Evolutionary conservation across 2,797 vertebrate species (phyloP), one percentile per base, ranked within the genome.

Genomic region (Diceros bicornis): DNA sequence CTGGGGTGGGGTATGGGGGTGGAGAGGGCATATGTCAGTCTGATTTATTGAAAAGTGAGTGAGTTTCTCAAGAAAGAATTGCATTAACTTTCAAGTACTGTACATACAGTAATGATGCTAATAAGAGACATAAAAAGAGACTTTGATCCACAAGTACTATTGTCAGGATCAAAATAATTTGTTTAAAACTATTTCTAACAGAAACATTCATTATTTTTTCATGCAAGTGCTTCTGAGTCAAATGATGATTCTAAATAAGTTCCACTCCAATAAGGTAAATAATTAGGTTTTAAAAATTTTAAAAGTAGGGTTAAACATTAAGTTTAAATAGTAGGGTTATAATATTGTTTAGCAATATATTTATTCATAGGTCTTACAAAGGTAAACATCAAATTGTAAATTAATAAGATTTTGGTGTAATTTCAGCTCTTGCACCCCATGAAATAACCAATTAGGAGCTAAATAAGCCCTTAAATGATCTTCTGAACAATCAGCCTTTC

Each of bases 371-470:
- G 11, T 55, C 59, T 57, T 92, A 66, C 29, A 96, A 96, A 96
- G 34, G 37, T 89, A 89, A 93, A 41, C 50, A 89, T 83, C n/a
- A 88, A 37, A 85, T 85, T 89, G 37, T 64, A 96, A 79, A 82
- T 96, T 59, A 93, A 50, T 83, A 74, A 84, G 29, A 75, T 69
- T 81, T 81, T 85, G 59, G 6, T 86, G 2, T 86, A 47, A 92
- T 92, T 95, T 96, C 59, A 95, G 21, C 29, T 91, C 50, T n/a
- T 52, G 79, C 0, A 52, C 11, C 34, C 68, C 32, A 47, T 96
- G 62, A 97, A 97, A 93, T 92, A 96, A 94, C 50, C 37, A 93
- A 21, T 62, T 94, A 78, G 21, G n/a, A 89, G 34, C 75, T 88
- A 96, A 89, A 44, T 90, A 92, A 91, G 20, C 64, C 62, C 64